A percentile compares a stretch with the other conserved stretches of the same genome.
Evolutionary conservation across 2,888 invertebrate species (phyloP).

Genomic region (Microplitis deprimator): DNA sequence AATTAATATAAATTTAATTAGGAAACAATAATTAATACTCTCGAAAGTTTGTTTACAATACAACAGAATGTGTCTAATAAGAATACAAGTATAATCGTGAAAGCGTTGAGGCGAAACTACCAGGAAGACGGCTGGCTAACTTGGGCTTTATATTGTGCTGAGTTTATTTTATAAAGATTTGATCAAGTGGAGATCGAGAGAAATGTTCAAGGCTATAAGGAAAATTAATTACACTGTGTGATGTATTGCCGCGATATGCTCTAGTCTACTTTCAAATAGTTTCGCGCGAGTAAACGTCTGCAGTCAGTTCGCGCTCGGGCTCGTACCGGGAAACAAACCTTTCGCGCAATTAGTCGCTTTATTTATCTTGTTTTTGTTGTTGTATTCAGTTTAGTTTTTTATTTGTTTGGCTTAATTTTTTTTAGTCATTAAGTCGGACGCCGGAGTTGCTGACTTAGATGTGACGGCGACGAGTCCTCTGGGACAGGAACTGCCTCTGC

Average conservation of each 20-base stretch:
- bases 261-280: slow-evolving; percentile 64
- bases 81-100: slow-evolving; percentile 26
- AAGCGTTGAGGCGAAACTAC: slow-evolving; percentile 18
- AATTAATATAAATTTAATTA: background rate
- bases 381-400: slow-evolving; percentile 10
- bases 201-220: slow-evolving; percentile 56
- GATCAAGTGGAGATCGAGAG: slow-evolving; percentile 9
- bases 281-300: slow-evolving; percentile 44
- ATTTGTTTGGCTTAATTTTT: slow-evolving; percentile 26
- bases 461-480: slow-evolving; percentile 90
- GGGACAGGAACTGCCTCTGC: slow-evolving; percentile 86
- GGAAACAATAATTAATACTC: slow-evolving; percentile 18
- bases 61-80: background rate
- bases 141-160: background rate
- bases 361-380: background rate
- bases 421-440: slow-evolving; percentile 84
- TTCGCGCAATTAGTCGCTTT: slow-evolving; percentile 20
- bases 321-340: background rate
- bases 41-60: slow-evolving; percentile 8
- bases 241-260: slow-evolving; percentile 38
- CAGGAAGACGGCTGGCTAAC: slow-evolving; percentile 1
- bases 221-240: slow-evolving; percentile 34
- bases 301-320: slow-evolving; percentile 29
- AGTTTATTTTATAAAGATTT: background rate
- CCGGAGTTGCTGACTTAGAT: slow-evolving; percentile 88